Evolutionary conservation across 1,140 invertebrate species (phyloP).

Genomic region (Lepidurus packardi): DNA sequence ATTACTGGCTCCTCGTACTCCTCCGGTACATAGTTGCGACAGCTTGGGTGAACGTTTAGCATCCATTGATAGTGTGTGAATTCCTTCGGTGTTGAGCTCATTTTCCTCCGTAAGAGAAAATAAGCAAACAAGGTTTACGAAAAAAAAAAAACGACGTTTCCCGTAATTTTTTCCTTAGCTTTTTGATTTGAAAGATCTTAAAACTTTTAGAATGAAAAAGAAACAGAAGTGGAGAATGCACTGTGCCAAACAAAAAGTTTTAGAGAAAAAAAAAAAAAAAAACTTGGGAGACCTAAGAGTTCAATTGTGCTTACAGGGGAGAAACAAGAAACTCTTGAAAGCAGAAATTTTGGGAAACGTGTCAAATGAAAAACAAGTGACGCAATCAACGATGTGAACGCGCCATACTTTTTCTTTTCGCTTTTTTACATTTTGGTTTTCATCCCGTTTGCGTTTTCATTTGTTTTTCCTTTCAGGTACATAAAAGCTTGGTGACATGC

Average conservation of each 20-base stretch:
- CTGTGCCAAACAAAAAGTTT: not conserved
- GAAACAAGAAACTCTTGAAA: not conserved
- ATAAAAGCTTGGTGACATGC: no score
- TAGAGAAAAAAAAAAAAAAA: not conserved
- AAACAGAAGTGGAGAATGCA: not conserved
- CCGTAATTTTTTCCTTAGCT: no score
- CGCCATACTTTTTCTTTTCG: not conserved
- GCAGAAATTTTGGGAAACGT: not conserved
- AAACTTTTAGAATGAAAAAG: not conserved
- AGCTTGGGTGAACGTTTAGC: slow-evolving; percentile 2
- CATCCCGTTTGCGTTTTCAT: no score
- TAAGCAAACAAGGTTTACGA: no score
- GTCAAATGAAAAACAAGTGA: not conserved
- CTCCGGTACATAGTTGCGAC: not conserved
- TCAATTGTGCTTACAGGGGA: not conserved
- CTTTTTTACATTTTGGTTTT: not conserved
- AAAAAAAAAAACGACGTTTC: no score
- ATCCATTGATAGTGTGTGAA: not conserved
- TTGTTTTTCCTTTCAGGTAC: no score
- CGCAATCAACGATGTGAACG: slow-evolving; percentile 7
- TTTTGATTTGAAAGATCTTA: no score
- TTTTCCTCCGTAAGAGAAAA: no score
- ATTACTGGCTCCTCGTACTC: slow-evolving; percentile 14
- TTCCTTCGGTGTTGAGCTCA: no score
- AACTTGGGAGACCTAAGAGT: not conserved